A percentile compares a stretch with the other conserved stretches of the same genome.
These are phyloP conservation scores for Drosophila elegans DNA, from an alignment of 1,140 invertebrate species.

Conservation along the genomic window DNA sequence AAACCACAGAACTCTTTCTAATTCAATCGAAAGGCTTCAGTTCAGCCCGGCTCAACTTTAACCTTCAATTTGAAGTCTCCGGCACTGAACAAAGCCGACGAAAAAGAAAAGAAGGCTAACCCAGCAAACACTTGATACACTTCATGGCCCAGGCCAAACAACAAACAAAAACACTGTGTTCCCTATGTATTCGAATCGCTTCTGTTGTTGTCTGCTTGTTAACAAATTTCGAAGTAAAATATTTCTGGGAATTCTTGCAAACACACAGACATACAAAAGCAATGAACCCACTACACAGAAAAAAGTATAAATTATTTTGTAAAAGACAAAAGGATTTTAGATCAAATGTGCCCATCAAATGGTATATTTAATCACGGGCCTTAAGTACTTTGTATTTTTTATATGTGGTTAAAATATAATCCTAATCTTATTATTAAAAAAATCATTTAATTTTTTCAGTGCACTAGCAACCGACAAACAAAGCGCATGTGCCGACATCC, in stretches of 20 bases:
- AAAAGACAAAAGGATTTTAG: neutral
- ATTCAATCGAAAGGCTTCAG: conserved; percentile 36
- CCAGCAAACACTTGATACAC: conserved; percentile 74
- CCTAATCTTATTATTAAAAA: neutral
- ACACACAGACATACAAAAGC: conserved; percentile 28
- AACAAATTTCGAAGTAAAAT: conserved; percentile 78
- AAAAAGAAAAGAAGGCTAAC: conserved; percentile 43
- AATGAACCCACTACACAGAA: conserved; percentile 13
- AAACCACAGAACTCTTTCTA: conserved; percentile 37
- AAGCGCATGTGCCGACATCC: conserved; percentile 62
- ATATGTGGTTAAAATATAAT: no score
- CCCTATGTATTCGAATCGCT: conserved; percentile 29
- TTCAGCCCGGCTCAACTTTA: conserved; percentile 61
- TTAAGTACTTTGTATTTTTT: no score
- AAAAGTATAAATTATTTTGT: neutral
- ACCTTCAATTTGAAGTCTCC: conserved; percentile 68
- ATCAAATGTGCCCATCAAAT: neutral
- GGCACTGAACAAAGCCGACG: conserved; percentile 17
- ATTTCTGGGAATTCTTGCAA: conserved; percentile 71
- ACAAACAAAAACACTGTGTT: conserved; percentile 56
- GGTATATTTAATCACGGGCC: neutral
- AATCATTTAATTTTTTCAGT: neutral
- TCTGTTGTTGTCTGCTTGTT: conserved; percentile 61
- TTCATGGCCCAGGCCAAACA: conserved; percentile 44
- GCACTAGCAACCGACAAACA: conserved; percentile 52